phyloP scores from a whole-genome alignment of 2,888 invertebrate species.

The Amorpha juglandis region DNA sequence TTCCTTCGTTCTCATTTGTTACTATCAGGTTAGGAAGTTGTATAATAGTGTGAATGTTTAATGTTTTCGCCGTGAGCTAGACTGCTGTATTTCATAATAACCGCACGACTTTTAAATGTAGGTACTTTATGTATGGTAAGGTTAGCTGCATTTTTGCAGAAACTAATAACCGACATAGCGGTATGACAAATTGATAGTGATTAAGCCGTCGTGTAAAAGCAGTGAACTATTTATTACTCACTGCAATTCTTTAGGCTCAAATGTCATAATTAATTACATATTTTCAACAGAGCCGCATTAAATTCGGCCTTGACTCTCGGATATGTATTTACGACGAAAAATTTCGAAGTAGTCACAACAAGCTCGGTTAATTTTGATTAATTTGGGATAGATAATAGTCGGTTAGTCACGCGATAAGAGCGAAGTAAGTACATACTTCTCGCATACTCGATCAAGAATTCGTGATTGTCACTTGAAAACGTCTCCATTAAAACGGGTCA shows the following conservation, averaged over 20 bases:
- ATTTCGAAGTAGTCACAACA: slow-evolving; percentile 15
- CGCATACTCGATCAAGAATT: slow-evolving; percentile 48
- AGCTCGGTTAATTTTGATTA: slow-evolving; percentile 26
- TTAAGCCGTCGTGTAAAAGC: slow-evolving; percentile 15
- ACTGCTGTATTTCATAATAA: slow-evolving; percentile 13
- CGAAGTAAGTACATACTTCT: slow-evolving; percentile 38
- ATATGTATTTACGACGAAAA: background rate
- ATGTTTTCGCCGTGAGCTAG: background rate
- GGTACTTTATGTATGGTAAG: slow-evolving; percentile 10
- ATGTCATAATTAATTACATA: slow-evolving; percentile 16
- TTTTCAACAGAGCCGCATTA: slow-evolving; percentile 17
- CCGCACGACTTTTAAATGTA: slow-evolving; percentile 13
- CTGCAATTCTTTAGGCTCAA: background rate
- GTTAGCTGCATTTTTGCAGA: slow-evolving; percentile 5
- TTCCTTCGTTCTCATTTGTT: slow-evolving; percentile 4
- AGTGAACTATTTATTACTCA: slow-evolving; percentile 20
- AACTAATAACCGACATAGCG: slow-evolving; percentile 1
- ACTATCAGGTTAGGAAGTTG: slow-evolving; percentile 7
- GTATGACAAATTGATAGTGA: slow-evolving; percentile 11
- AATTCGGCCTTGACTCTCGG: slow-evolving; percentile 26
- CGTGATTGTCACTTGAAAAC: slow-evolving; percentile 56
- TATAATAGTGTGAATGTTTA: background rate
- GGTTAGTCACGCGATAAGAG: slow-evolving; percentile 41
- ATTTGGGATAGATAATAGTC: slow-evolving; percentile 14
- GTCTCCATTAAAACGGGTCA: slow-evolving; percentile 56